Base-by-base conservation (phyloP, 2,113 vertebrate genomes). In the Opisthocomus hoazin region DNA sequence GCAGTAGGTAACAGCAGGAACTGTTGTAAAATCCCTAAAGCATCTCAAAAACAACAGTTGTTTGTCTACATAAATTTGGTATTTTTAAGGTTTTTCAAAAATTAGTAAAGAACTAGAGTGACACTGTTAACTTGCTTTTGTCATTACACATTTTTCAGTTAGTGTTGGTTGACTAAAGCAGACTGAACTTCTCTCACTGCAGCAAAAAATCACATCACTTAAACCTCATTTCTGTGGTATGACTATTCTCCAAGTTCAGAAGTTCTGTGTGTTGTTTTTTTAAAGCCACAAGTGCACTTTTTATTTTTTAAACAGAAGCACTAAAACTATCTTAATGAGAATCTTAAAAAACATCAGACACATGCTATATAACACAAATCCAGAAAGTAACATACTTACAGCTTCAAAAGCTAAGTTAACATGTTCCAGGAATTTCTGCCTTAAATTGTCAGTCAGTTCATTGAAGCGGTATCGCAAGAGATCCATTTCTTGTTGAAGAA, bases 401-500 rank as follows among this genome's bases (percentile, higher is more conserved):
- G 98, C 98, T 87, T 99, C 97, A 98, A 99, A 99, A 5, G 98
- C 86, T 48, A 99, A 98, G 89, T 99, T 98, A 90, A 98, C 98
- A 10, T 97, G 97, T 63, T 99, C 98, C 43, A 99, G 98, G 96
- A 99, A 99, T 12, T 98, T 98, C 46, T 98, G 98, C 94, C 98
- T 98, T 88, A 98, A 97, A 45, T 78, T 10, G 1, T 89, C n/a
- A 12, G 2, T 5, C 45, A 99, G 97, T 4, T 96, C n/a, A n/a
- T 9, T 94, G 95, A 99, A 99, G 80, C 99, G 99, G 24, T 98
- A 99, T 46, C 98, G 98, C 87, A 99, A 99, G 26, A 99, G 98
- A 97, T 99, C 99, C 95, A 99, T 98, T 97, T 99, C 99, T 96
- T 99, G 99, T 88, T 99, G 99, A 93, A 99, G 99, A 94, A 99